Percentiles rank a stretch among this genome's conserved stretches.
Conservation (phyloP, 2,797 vertebrate genomes). For the Euthynnus affinis region DNA sequence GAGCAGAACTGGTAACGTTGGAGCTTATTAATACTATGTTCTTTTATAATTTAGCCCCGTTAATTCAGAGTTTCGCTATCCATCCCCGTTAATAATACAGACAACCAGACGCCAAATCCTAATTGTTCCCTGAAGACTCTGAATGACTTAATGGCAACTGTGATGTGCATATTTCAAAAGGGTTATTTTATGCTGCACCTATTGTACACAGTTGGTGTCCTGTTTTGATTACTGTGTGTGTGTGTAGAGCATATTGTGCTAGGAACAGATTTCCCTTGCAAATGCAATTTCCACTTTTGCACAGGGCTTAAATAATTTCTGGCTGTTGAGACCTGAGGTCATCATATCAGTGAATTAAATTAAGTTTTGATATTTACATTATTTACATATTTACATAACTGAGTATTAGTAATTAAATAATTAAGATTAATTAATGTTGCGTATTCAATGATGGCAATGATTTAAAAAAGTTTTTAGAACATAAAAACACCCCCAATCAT, state of each 20-base stretch:
- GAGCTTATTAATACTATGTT: too few relatives aligned
- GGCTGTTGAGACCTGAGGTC: background rate
- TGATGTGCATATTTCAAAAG: slow-evolving; percentile 48
- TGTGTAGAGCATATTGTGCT: background rate
- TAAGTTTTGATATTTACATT: slow-evolving; percentile 2
- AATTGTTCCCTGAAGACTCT: slow-evolving; percentile 35
- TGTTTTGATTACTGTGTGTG: slow-evolving; percentile 7
- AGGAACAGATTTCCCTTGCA: background rate
- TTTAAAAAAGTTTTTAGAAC: slow-evolving; percentile 7
- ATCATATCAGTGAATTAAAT: background rate
- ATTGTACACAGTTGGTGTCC: background rate
- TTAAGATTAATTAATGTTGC: slow-evolving; percentile 19
- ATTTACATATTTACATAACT: background rate
- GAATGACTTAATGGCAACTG: slow-evolving; percentile 26
- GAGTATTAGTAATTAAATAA: slow-evolving; percentile 5
- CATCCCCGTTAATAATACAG: slow-evolving; percentile 30
- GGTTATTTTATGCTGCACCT: slow-evolving; percentile 16
- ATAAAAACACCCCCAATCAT: slow-evolving; percentile 11
- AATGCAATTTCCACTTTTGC: background rate
- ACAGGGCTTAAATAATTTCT: background rate
- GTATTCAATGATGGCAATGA: slow-evolving; percentile 6
- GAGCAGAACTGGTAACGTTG: too few relatives aligned
- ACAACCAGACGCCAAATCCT: slow-evolving; percentile 21
- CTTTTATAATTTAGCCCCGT: too few relatives aligned
- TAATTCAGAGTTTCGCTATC: too few relatives aligned